Conservation (phyloP, 2,888 invertebrate genomes). For the Noctua comes region DNA sequence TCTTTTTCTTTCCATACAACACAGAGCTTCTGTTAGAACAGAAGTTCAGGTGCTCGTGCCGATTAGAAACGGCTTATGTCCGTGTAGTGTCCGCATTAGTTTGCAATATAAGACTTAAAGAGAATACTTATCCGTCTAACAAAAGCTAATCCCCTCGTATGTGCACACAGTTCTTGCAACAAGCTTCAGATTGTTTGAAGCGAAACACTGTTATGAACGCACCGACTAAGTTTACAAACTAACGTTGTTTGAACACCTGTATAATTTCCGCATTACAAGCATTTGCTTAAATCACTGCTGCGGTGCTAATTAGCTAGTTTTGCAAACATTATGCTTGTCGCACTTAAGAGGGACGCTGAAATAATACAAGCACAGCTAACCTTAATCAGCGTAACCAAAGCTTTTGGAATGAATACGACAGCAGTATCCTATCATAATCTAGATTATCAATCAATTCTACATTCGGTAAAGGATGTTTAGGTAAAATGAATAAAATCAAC, state of each 20-base stretch:
- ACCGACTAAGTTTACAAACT: constrained; percentile 27
- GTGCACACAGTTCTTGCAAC: not conserved
- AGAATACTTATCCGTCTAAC: not conserved
- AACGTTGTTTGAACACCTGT: constrained; percentile 36
- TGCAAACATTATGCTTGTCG: constrained; percentile 25
- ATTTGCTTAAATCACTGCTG: constrained; percentile 34
- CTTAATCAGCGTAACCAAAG: not conserved
- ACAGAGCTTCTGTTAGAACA: not conserved
- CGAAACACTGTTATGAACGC: not conserved
- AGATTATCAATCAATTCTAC: not conserved
- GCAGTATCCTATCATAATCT: not conserved
- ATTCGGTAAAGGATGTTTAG: not conserved
- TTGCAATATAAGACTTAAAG: not conserved
- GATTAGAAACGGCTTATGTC: not conserved
- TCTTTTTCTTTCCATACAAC: not conserved
- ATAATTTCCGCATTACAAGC: constrained; percentile 48
- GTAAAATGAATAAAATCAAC: not conserved
- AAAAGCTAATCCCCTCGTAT: not conserved
- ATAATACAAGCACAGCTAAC: not conserved
- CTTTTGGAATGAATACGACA: not conserved
- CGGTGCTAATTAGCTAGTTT: constrained; percentile 32
- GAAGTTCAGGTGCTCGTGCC: not conserved
- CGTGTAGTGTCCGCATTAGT: not conserved
- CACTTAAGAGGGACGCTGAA: not conserved
- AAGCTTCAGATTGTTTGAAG: not conserved